Evolutionary conservation across 2,888 invertebrate genomes (phyloP).

Genomic region (Ligdia adustata): DNA sequence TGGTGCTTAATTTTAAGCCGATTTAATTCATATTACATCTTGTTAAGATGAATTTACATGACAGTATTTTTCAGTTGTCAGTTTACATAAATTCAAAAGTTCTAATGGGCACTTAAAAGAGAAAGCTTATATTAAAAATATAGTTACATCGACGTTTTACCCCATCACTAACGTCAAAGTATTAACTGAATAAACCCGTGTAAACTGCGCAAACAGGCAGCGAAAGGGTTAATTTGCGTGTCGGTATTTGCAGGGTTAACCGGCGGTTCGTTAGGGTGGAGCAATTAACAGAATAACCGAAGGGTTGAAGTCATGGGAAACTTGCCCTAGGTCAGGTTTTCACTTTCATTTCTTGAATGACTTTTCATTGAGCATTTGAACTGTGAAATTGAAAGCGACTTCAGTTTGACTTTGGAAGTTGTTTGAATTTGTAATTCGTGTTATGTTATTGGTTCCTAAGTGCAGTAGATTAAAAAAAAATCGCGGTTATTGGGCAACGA

Average conservation of each 20-base stretch:
- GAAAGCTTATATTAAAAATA: too few relatives aligned
- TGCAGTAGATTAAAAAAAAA: too few relatives aligned
- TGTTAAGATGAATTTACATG: too few relatives aligned
- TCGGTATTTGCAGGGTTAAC: slow-evolving; percentile 78
- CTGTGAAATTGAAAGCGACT: slow-evolving; percentile 11
- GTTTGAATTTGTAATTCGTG: slow-evolving; percentile 10
- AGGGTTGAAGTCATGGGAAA: slow-evolving; percentile 76
- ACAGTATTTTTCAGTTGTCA: too few relatives aligned
- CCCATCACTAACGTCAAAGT: slow-evolving; percentile 49
- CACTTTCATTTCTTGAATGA: slow-evolving; percentile 30
- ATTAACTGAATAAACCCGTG: slow-evolving; percentile 81
- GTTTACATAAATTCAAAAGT: too few relatives aligned
- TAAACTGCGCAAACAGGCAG: slow-evolving; percentile 76
- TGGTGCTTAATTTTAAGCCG: too few relatives aligned
- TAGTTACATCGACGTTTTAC: slow-evolving; percentile 32
- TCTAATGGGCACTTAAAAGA: too few relatives aligned
- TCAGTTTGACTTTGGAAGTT: slow-evolving; percentile 3
- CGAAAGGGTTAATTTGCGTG: slow-evolving; percentile 83
- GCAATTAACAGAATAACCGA: slow-evolving; percentile 73
- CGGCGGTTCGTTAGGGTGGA: slow-evolving; percentile 78
- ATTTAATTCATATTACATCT: too few relatives aligned
- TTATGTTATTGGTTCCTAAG: too few relatives aligned
- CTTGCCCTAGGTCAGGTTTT: slow-evolving; percentile 72
- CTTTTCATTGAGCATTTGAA: slow-evolving; percentile 24
- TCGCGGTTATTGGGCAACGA: too few relatives aligned